Evolutionary conservation across 2,888 invertebrate species (phyloP).

Genomic region (Pachycephus smyrnensis): DNA sequence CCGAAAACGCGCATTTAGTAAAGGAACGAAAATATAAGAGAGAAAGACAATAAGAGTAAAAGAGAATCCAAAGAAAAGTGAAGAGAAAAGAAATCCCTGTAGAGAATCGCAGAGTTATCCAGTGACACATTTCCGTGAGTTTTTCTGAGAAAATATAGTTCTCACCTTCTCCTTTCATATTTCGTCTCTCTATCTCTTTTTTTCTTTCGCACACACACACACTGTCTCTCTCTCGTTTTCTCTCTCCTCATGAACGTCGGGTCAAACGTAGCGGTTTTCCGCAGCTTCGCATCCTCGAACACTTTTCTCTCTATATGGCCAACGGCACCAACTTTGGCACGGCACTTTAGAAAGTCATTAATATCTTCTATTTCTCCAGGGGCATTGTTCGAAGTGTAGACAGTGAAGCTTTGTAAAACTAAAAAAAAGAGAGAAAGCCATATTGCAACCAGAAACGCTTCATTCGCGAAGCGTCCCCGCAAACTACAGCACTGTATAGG

Average conservation of each 20-base stretch:
- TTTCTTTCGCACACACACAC: background rate
- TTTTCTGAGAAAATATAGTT: constrained; percentile 8
- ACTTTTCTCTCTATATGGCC: background rate
- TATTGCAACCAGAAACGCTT: background rate
- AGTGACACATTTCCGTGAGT: background rate
- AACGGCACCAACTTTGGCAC: background rate
- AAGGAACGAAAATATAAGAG: background rate
- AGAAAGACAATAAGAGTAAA: background rate
- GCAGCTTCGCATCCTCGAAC: background rate
- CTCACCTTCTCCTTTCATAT: constrained; percentile 11
- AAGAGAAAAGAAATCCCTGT: background rate
- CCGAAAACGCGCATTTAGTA: background rate
- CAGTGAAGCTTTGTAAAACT: background rate
- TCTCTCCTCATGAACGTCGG: background rate
- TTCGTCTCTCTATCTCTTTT: constrained; percentile 7
- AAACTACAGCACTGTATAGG: background rate
- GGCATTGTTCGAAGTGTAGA: background rate
- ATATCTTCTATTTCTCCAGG: background rate
- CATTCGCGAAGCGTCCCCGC: background rate
- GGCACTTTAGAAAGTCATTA: background rate
- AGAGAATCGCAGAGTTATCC: background rate
- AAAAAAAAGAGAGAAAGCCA: background rate
- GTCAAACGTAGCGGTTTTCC: background rate
- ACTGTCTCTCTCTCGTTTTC: background rate
- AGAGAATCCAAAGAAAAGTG: background rate